Base-by-base conservation (phyloP, 2,797 vertebrate genomes). In the Muscicapa striata region DNA sequence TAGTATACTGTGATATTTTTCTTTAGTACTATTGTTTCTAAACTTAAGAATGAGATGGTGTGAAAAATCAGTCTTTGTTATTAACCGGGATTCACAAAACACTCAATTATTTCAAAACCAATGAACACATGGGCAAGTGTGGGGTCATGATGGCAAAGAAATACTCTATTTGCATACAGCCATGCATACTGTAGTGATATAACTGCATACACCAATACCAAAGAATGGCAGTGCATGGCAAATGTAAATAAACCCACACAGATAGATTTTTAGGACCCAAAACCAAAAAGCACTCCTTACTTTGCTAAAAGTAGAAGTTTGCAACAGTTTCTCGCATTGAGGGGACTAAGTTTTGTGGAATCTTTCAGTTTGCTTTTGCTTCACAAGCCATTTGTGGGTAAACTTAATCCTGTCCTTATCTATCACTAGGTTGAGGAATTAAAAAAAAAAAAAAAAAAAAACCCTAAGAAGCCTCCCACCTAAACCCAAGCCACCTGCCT, bases 91-190 rank as follows among this genome's bases (percentile, higher is more conserved):
- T 29, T 54, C 41, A 68, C 5, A 72, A 61, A 68, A 62, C 21
- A 82, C 19, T 8, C 10, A 20, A 2, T 63, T 88, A 62, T 41
- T 86, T 73, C 36, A 62, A 77, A 67, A 34, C 27, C 26, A 76
- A 4, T 21, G 12, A 84, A 54, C 1, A 27, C 16, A 29, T 0
- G 0, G 64, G 22, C 29, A 90, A 75, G 4, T 1, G 2, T 18
- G 10, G 22, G 54, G 13, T n/a, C 49, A 64, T 17, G 26, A 86
- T 13, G 16, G 55, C 36, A 75, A 40, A 70, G n/a, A 62, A 62
- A 58, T 7, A 36, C 9, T n/a, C 34, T 20, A 16, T 36, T 18
- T 48, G 18, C 30, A 59, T 6, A 48, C 1, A 38, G 11, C 26
- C 38, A 15, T 0, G 2, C 30, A 54, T 8, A n/a, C 17, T 34